Conservation (phyloP, 1,140 invertebrate genomes). For the Apis dorsata region DNA sequence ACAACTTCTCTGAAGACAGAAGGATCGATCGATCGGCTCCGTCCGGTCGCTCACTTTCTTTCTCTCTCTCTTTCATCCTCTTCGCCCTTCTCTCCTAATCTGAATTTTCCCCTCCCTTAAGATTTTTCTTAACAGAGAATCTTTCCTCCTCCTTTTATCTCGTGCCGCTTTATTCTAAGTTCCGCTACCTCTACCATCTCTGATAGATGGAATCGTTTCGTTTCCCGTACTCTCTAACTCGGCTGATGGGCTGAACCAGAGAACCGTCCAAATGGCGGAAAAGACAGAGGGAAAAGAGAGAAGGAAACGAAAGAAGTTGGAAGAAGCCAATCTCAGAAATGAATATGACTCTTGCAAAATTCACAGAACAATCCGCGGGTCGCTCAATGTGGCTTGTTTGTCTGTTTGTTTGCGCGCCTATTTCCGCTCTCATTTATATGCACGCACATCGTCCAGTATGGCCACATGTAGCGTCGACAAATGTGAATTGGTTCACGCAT, state of each 20-base stretch:
- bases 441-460: slow-evolving; percentile 59
- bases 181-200: slow-evolving; percentile 34
- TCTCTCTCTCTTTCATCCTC: neutral
- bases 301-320: slow-evolving; percentile 51
- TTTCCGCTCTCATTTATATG: slow-evolving; percentile 75
- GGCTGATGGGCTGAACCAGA: slow-evolving; percentile 25
- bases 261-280: slow-evolving; percentile 8
- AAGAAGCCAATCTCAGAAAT: slow-evolving; percentile 76
- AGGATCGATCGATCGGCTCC: slow-evolving; percentile 58
- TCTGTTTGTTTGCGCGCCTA: slow-evolving; percentile 75
- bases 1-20: slow-evolving; percentile 50
- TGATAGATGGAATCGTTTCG: slow-evolving; percentile 60
- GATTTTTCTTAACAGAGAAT: slow-evolving; percentile 31
- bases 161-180: slow-evolving; percentile 32
- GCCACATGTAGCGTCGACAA: neutral
- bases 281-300: slow-evolving; percentile 9
- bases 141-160: slow-evolving; percentile 43
- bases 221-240: slow-evolving; percentile 14
- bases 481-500: neutral
- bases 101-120: neutral
- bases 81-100: slow-evolving; percentile 3
- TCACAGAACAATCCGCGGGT: slow-evolving; percentile 69
- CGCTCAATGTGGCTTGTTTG: slow-evolving; percentile 68
- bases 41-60: slow-evolving; percentile 46
- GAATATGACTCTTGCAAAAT: slow-evolving; percentile 76